A percentile compares a stretch with the other conserved stretches of the same genome.
phyloP scores from a whole-genome alignment of 1,140 invertebrate species.

The Protaetia brevitarsis region DNA sequence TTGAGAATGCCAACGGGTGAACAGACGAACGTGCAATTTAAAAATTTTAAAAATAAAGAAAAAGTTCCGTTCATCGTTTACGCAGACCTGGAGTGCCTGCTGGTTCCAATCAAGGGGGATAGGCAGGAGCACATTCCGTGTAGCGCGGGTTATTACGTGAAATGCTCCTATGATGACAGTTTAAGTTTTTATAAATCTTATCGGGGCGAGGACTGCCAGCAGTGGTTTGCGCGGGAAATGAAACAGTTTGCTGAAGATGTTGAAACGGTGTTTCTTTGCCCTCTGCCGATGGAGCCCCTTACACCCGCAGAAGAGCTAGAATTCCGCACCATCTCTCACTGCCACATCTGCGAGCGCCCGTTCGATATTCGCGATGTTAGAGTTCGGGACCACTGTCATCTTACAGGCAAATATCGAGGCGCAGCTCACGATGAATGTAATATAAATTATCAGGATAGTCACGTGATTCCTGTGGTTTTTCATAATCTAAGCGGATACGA shows the following conservation, averaged over 20 bases:
- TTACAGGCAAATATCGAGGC: background rate
- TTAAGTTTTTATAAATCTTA: constrained; percentile 13
- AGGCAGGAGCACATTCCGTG: no score
- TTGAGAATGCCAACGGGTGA: no score
- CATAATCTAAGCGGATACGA: no score
- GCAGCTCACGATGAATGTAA: no score
- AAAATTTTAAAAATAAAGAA: no score
- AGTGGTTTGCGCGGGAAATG: constrained; percentile 26
- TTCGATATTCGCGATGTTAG: background rate
- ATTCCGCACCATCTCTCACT: background rate
- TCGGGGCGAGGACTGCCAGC: constrained; percentile 1
- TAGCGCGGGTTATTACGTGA: constrained; percentile 18
- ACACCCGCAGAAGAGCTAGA: background rate
- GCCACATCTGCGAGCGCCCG: background rate
- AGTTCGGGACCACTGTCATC: background rate
- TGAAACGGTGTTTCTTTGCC: background rate
- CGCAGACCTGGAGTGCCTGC: no score
- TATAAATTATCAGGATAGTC: no score
- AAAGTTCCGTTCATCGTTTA: no score
- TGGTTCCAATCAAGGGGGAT: no score
- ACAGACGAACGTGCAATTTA: no score
- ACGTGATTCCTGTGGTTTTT: no score
- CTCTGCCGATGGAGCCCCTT: background rate
- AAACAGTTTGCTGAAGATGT: background rate
- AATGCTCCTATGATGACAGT: constrained; percentile 20